Conservation (phyloP, 2,888 invertebrate genomes). For the Dasysyrphus albostriatus region DNA sequence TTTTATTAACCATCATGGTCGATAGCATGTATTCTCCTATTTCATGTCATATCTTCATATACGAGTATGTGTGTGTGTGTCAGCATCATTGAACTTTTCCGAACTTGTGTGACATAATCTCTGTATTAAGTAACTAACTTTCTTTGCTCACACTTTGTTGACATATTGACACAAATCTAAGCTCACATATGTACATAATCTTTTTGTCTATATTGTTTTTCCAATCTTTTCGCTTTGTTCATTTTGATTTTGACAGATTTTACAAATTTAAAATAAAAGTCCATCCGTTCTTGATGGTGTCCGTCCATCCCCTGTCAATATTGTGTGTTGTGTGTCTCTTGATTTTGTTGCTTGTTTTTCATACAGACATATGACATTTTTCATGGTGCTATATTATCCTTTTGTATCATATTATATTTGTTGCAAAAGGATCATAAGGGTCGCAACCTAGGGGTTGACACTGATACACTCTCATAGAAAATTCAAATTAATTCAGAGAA, state of each 20-base stretch:
- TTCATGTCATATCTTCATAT: slow-evolving; percentile 14
- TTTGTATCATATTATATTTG: slow-evolving; percentile 6
- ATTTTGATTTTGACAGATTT: slow-evolving; percentile 32
- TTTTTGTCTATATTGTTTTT: background rate
- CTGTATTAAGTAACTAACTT: slow-evolving; percentile 51
- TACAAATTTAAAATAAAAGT: slow-evolving; percentile 20
- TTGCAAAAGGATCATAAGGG: slow-evolving; percentile 17
- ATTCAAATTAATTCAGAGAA: slow-evolving; percentile 32
- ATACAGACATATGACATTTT: background rate
- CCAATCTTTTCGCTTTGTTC: background rate
- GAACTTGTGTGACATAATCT: slow-evolving; percentile 49
- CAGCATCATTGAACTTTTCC: slow-evolving; percentile 55
- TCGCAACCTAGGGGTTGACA: background rate
- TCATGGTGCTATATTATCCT: background rate
- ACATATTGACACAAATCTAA: slow-evolving; percentile 33
- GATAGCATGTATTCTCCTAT: slow-evolving; percentile 5
- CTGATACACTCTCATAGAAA: slow-evolving; percentile 20
- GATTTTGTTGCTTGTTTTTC: slow-evolving; percentile 1
- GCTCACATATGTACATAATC: background rate
- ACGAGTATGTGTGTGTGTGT: background rate
- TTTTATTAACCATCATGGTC: background rate
- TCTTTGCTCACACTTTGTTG: slow-evolving; percentile 36
- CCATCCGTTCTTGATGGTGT: background rate
- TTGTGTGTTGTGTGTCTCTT: background rate
- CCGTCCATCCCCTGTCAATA: slow-evolving; percentile 9